These are phyloP conservation scores for Idaea dimidiata DNA, from an alignment of 2,888 invertebrate species.

Conservation along the genomic window DNA sequence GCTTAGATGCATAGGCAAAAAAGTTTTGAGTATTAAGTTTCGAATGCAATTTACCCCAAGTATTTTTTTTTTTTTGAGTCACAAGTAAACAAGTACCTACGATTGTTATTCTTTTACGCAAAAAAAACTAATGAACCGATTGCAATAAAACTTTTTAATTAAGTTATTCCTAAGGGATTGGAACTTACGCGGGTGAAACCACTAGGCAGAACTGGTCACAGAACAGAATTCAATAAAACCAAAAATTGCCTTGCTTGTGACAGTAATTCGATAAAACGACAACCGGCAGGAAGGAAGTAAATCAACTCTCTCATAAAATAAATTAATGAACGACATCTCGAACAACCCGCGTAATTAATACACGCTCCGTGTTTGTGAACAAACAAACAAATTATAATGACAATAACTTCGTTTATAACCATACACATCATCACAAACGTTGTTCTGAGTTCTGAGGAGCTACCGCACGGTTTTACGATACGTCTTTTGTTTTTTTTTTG, in stretches of 20 bases:
- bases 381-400: constrained; percentile 68
- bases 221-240: background rate
- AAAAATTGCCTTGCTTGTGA: background rate
- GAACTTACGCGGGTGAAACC: background rate
- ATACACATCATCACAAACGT: constrained; percentile 31
- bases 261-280: background rate
- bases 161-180: too few relatives aligned
- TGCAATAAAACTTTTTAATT: too few relatives aligned
- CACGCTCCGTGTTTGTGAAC: constrained; percentile 48
- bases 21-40: background rate
- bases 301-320: constrained; percentile 1
- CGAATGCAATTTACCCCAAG: too few relatives aligned
- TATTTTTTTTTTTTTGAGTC: too few relatives aligned
- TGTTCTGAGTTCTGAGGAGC: constrained; percentile 32
- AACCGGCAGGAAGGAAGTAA: background rate
- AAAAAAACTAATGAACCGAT: too few relatives aligned
- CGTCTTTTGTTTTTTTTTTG: constrained; percentile 29
- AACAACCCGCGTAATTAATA: constrained; percentile 54
- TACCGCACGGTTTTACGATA: constrained; percentile 24
- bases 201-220: background rate
- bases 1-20: background rate
- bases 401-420: constrained; percentile 57
- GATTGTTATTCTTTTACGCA: too few relatives aligned
- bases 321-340: constrained; percentile 3
- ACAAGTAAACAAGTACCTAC: too few relatives aligned